phyloP scores from a whole-genome alignment of 23 tunicate genomes.

The Phallusia fumigata region DNA sequence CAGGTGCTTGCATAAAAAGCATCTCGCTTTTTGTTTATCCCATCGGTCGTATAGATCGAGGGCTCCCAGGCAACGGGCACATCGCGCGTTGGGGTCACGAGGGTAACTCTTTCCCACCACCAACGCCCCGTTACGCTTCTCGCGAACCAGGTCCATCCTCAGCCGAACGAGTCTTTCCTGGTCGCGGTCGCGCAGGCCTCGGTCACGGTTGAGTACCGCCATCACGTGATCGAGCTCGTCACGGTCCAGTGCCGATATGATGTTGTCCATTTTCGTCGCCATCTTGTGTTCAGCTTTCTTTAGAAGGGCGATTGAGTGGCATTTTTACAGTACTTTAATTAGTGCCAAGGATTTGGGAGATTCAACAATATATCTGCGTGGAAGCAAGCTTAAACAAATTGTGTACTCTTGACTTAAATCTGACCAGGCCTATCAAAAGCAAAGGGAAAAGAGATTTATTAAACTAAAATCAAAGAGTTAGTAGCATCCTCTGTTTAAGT shows the following conservation, averaged over 20 bases:
- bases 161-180: slow-evolving; percentile 43
- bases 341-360: no score
- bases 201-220: slow-evolving; percentile 67
- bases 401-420: no score
- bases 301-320: no score
- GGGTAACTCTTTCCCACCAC: slow-evolving; percentile 21
- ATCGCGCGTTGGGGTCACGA: slow-evolving; percentile 8
- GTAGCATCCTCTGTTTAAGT: no score
- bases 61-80: slow-evolving; percentile 55
- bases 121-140: slow-evolving; percentile 63
- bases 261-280: slow-evolving; percentile 25
- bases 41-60: slow-evolving; percentile 20
- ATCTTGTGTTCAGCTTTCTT: no score
- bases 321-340: no score
- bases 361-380: no score
- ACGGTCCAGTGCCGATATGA: slow-evolving; percentile 27
- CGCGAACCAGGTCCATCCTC: slow-evolving; percentile 54
- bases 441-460: no score
- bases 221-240: slow-evolving; percentile 41
- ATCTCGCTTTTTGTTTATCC: slow-evolving; percentile 32
- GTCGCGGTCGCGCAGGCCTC: slow-evolving; percentile 54
- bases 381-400: no score
- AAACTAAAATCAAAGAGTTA: no score
- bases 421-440: no score
- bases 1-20: slow-evolving; percentile 64